A percentile compares a stretch with the other conserved stretches of the same genome.
phyloP scores from a whole-genome alignment of 2,113 vertebrate species.

The Pteronura brasiliensis region DNA sequence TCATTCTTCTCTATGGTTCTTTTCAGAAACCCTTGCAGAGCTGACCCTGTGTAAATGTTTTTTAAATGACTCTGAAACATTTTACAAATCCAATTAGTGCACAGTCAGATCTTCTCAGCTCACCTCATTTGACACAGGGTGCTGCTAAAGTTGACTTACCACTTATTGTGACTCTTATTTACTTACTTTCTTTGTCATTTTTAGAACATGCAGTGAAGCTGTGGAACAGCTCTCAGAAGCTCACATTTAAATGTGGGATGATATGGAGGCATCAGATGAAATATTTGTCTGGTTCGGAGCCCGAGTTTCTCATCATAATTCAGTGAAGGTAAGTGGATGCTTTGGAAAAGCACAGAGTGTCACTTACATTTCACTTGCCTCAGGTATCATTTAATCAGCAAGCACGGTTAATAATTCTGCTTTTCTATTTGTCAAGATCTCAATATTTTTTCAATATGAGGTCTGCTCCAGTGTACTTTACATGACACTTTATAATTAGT shows the following conservation, averaged over 20 bases:
- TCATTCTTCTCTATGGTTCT: constrained; percentile 59
- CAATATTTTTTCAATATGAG: constrained; percentile 87
- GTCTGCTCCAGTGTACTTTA: constrained; percentile 82
- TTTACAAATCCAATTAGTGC: constrained; percentile 74
- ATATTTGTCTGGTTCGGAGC: constrained; percentile 58
- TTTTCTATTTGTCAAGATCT: constrained; percentile 85
- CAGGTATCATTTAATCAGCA: constrained; percentile 80
- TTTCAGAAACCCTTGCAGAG: constrained; percentile 72
- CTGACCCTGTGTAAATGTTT: constrained; percentile 75
- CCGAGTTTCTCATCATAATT: constrained; percentile 48
- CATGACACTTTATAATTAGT: constrained; percentile 87
- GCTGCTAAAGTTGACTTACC: not conserved
- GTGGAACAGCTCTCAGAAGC: not conserved
- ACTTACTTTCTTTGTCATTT: constrained; percentile 20
- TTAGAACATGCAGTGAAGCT: not conserved
- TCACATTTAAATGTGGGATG: constrained; percentile 8
- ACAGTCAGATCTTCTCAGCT: constrained; percentile 60
- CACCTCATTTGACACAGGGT: constrained; percentile 55
- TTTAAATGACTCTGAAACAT: constrained; percentile 73
- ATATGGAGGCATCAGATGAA: not conserved
- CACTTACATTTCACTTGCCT: constrained; percentile 69
- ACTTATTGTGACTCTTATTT: constrained; percentile 40
- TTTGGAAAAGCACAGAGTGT: constrained; percentile 53
- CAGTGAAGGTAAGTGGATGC: constrained; percentile 62
- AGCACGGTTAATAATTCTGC: constrained; percentile 82